Evolutionary conservation across 1,140 invertebrate genomes (phyloP).

Genomic region (Pantala flavescens): DNA sequence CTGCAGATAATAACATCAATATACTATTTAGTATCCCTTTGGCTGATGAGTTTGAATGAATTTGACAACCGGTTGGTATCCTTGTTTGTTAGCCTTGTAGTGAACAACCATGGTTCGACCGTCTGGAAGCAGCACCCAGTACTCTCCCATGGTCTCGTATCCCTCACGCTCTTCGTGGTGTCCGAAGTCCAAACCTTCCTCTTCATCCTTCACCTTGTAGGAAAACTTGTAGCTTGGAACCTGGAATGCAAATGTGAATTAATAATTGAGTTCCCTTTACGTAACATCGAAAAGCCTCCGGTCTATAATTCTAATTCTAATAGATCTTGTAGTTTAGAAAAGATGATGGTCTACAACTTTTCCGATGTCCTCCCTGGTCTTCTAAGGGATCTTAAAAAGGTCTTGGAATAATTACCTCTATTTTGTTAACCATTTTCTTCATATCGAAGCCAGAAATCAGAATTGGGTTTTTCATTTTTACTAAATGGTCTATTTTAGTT

Average conservation of each 20-base stretch:
- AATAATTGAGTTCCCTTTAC: not conserved
- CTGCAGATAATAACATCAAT: too few species aligned
- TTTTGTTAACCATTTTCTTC: too few species aligned
- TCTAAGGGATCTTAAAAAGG: too few species aligned
- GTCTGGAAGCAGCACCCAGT: slow-evolving; percentile 67
- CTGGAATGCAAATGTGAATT: slow-evolving; percentile 35
- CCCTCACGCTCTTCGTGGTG: slow-evolving; percentile 55
- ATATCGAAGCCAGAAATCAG: too few species aligned
- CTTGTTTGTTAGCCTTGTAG: slow-evolving; percentile 61
- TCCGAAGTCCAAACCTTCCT: slow-evolving; percentile 59
- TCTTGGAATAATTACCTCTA: too few species aligned
- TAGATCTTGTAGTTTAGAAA: too few species aligned
- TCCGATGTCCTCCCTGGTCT: too few species aligned
- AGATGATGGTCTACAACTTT: too few species aligned
- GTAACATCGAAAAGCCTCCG: not conserved
- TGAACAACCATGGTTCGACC: slow-evolving; percentile 62
- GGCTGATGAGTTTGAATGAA: slow-evolving; percentile 39
- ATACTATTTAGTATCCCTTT: too few species aligned
- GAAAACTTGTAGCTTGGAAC: slow-evolving; percentile 57
- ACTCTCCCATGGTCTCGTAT: slow-evolving; percentile 53
- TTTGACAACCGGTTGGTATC: slow-evolving; percentile 64
- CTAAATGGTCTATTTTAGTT: too few species aligned
- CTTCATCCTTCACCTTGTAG: slow-evolving; percentile 56
- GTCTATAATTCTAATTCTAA: too few species aligned
- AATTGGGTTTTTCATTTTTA: too few species aligned